These are phyloP conservation scores for Zygothrica quintamaculata DNA, from an alignment of 2,888 invertebrate genomes.

Conservation along the genomic window DNA sequence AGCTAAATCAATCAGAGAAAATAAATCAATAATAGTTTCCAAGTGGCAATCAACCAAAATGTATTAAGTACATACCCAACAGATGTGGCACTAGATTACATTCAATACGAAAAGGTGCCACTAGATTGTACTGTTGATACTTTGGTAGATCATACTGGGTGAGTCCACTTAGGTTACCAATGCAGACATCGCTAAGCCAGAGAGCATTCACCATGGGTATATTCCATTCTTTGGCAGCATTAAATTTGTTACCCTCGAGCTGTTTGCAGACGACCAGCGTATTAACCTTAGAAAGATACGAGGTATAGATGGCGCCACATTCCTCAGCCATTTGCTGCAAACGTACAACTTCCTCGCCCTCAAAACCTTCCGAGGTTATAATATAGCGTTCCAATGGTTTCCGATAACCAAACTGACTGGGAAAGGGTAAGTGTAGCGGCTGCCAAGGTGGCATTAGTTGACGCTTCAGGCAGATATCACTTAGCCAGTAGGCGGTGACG, in stretches of 20 bases:
- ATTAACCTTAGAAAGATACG: slow-evolving; percentile 91
- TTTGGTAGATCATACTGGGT: slow-evolving; percentile 92
- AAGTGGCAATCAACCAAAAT: too few relatives aligned
- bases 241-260: slow-evolving; percentile 94
- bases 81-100: slow-evolving; percentile 93
- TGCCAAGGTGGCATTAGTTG: slow-evolving; percentile 97
- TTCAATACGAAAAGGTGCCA: slow-evolving; percentile 93
- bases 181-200: slow-evolving; percentile 96
- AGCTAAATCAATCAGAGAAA: slow-evolving; percentile 86
- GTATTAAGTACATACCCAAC: slow-evolving; percentile 96
- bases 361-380: slow-evolving; percentile 94
- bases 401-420: slow-evolving; percentile 87
- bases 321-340: slow-evolving; percentile 93
- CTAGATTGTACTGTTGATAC: slow-evolving; percentile 93
- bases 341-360: slow-evolving; percentile 92
- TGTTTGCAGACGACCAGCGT: slow-evolving; percentile 91
- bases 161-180: slow-evolving; percentile 93
- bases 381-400: slow-evolving; percentile 91
- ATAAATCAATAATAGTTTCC: not conserved
- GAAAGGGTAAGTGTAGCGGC: slow-evolving; percentile 95
- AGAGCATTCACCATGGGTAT: slow-evolving; percentile 95
- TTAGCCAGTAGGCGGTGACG: slow-evolving; percentile 95
- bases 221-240: slow-evolving; percentile 96
- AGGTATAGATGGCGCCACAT: slow-evolving; percentile 93
- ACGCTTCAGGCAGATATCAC: slow-evolving; percentile 94